Conservation (phyloP, 1,140 invertebrate genomes). For the Mesaphorura yosii region DNA sequence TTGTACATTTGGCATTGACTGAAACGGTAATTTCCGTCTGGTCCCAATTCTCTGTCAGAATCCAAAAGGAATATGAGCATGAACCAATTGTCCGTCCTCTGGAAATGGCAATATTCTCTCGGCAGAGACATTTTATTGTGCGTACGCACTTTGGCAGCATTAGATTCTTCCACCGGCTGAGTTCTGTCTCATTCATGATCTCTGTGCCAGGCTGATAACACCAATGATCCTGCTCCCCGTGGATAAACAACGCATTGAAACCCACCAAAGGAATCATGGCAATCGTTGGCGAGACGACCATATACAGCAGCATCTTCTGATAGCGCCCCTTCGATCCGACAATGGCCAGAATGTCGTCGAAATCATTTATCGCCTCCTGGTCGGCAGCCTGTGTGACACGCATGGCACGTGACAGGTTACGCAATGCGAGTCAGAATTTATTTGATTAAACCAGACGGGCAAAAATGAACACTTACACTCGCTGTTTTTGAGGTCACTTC, state of each 20-base stretch:
- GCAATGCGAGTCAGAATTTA: too few species aligned
- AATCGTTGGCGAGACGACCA: conserved; percentile 7
- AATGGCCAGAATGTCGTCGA: conserved; percentile 16
- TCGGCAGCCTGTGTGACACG: too few species aligned
- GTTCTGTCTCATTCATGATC: not conserved
- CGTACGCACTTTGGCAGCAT: conserved; percentile 13
- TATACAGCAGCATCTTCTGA: conserved; percentile 18
- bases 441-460: too few species aligned
- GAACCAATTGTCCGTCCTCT: not conserved
- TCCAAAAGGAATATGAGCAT: not conserved
- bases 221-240: conserved; percentile 16
- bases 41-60: conserved; percentile 8
- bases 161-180: conserved; percentile 14
- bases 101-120: not conserved
- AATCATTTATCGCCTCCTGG: conserved; percentile 12
- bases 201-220: conserved; percentile 7
- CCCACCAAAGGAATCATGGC: conserved; percentile 12
- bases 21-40: conserved; percentile 4
- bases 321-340: conserved; percentile 13
- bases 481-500: too few species aligned
- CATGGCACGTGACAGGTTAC: too few species aligned
- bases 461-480: too few species aligned
- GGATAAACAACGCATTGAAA: conserved; percentile 10
- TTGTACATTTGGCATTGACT: conserved; percentile 16
- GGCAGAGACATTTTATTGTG: not conserved